phyloP scores from a whole-genome alignment of 1,140 invertebrate genomes.

The Magallana angulata region DNA sequence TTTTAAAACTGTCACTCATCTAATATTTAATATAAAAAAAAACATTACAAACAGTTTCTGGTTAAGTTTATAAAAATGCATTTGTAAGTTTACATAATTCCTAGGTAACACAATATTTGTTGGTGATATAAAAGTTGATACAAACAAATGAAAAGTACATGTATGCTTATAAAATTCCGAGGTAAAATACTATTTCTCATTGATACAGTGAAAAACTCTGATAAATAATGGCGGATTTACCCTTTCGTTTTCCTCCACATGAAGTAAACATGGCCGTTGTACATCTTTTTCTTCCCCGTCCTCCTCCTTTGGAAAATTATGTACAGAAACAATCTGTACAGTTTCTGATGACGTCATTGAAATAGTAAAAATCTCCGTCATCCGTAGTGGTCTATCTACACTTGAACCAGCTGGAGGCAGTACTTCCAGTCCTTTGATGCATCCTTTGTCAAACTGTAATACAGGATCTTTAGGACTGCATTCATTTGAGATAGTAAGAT shows the following conservation, averaged over 20 bases:
- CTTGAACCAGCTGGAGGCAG: neutral
- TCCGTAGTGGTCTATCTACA: neutral
- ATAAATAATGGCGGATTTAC: neutral
- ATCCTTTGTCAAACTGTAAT: constrained; percentile 29
- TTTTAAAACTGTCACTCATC: too few relatives aligned
- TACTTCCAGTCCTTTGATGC: constrained; percentile 12
- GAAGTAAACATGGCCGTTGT: neutral
- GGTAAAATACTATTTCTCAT: neutral
- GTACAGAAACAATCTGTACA: constrained; percentile 1
- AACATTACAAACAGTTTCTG: neutral
- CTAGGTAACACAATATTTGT: too few relatives aligned
- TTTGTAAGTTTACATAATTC: too few relatives aligned
- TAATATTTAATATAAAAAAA: too few relatives aligned
- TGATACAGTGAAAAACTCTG: too few relatives aligned
- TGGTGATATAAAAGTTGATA: too few relatives aligned
- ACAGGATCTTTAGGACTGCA: neutral
- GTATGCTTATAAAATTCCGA: too few relatives aligned
- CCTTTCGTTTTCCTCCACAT: neutral
- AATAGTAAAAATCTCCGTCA: neutral
- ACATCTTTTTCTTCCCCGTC: too few relatives aligned
- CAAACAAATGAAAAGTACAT: too few relatives aligned
- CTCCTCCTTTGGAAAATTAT: neutral
- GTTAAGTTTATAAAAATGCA: neutral
- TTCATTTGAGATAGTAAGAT: too few relatives aligned
- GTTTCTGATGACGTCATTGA: constrained; percentile 14